These are phyloP conservation scores for Himalopsyche kuldschensis DNA, from an alignment of 2,888 invertebrate genomes.

Conservation along the genomic window DNA sequence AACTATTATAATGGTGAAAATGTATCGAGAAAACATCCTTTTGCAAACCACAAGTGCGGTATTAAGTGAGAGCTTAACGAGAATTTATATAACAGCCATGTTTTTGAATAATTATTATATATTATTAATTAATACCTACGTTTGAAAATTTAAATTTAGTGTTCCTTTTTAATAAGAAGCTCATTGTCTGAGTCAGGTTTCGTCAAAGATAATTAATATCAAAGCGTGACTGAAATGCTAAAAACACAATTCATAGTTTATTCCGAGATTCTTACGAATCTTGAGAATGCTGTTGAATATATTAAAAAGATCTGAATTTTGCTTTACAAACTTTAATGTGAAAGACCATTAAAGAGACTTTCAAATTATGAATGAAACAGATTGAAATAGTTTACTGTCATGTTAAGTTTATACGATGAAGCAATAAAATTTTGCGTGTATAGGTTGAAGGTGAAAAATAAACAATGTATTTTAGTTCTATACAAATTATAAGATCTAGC, in stretches of 20 bases:
- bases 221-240: not conserved
- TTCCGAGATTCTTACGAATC: not conserved
- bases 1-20: not conserved
- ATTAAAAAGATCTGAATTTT: too few species aligned
- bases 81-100: not conserved
- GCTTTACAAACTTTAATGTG: too few species aligned
- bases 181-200: not conserved
- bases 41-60: not conserved
- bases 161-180: not conserved
- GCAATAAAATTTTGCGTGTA: too few species aligned
- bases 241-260: not conserved
- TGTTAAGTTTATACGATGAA: too few species aligned
- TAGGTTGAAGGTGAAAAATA: too few species aligned
- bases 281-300: not conserved
- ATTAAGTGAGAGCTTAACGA: not conserved
- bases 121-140: not conserved
- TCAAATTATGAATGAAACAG: too few species aligned
- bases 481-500: too few species aligned
- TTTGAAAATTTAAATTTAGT: not conserved
- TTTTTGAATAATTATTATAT: not conserved
- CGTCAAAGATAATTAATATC: not conserved
- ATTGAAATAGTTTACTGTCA: too few species aligned
- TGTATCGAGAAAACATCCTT: not conserved
- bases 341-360: too few species aligned
- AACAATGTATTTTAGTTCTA: too few species aligned